Evolutionary conservation across 2,888 invertebrate species (phyloP).

Genomic region (Panorpa germanica): DNA sequence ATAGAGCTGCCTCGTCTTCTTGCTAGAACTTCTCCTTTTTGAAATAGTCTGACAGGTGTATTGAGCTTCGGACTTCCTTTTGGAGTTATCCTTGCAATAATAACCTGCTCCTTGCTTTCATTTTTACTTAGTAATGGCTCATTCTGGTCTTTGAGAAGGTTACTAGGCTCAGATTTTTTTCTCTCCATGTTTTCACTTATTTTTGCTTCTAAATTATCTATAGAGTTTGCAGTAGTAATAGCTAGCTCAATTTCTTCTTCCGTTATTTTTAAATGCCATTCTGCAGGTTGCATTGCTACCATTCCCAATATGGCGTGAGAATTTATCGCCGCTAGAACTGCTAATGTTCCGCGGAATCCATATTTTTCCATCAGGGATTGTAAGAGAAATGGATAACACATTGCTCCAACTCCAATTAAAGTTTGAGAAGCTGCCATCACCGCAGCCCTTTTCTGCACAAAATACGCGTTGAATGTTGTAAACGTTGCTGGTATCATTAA

Average conservation of each 20-base stretch:
- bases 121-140: too few relatives aligned
- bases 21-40: too few relatives aligned
- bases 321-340: conserved; percentile 44
- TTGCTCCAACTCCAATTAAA: conserved; percentile 44
- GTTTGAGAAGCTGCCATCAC: conserved; percentile 62
- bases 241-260: conserved; percentile 19
- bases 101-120: too few relatives aligned
- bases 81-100: too few relatives aligned
- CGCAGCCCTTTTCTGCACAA: conserved; percentile 43
- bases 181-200: conserved; percentile 9
- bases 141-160: too few relatives aligned
- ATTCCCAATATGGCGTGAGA: conserved; percentile 47
- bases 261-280: conserved; percentile 41
- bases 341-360: conserved; percentile 51
- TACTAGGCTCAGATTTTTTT: conserved; percentile 7
- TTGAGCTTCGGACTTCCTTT: too few relatives aligned
- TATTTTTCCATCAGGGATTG: conserved; percentile 38
- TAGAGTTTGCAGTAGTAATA: conserved; percentile 15
- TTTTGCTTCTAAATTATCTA: conserved; percentile 3
- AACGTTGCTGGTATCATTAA: conserved; percentile 52
- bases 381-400: conserved; percentile 44
- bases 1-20: too few relatives aligned
- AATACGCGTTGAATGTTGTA: conserved; percentile 56
- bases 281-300: conserved; percentile 52
- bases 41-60: too few relatives aligned